phyloP scores from a whole-genome alignment of 2,888 invertebrate species.

The Coenonympha glycerion region DNA sequence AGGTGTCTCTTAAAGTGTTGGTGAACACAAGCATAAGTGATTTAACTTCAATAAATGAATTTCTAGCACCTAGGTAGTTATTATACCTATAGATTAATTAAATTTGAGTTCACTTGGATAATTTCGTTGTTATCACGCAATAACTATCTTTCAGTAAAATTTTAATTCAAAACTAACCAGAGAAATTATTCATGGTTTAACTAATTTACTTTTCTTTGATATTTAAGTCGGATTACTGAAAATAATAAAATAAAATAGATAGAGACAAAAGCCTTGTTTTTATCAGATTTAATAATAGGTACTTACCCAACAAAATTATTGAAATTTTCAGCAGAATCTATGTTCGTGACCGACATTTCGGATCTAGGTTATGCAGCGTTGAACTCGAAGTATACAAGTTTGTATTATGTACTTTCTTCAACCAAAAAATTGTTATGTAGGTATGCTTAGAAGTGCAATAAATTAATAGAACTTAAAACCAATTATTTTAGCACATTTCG shows the following conservation, averaged over 20 bases:
- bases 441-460: too few species aligned
- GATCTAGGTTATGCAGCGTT: constrained; percentile 33
- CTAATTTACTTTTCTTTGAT: too few species aligned
- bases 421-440: neutral
- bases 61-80: neutral
- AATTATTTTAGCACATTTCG: too few species aligned
- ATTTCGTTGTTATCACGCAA: neutral
- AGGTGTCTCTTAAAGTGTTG: too few species aligned
- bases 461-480: neutral
- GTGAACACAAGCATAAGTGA: too few species aligned
- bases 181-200: neutral
- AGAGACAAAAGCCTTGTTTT: neutral
- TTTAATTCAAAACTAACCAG: neutral
- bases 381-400: neutral
- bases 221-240: too few species aligned
- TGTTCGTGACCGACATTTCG: constrained; percentile 71
- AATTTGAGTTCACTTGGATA: too few species aligned
- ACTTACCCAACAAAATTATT: constrained; percentile 59
- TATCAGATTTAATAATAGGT: neutral
- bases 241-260: neutral
- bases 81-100: too few species aligned
- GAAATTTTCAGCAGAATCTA: constrained; percentile 71
- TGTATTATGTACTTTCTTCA: neutral
- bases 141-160: neutral
- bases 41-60: too few species aligned